Evolutionary conservation across 2,797 vertebrate species (phyloP), one percentile per base, ranked within the genome.

Genomic region (Rhynchonycteris naso): DNA sequence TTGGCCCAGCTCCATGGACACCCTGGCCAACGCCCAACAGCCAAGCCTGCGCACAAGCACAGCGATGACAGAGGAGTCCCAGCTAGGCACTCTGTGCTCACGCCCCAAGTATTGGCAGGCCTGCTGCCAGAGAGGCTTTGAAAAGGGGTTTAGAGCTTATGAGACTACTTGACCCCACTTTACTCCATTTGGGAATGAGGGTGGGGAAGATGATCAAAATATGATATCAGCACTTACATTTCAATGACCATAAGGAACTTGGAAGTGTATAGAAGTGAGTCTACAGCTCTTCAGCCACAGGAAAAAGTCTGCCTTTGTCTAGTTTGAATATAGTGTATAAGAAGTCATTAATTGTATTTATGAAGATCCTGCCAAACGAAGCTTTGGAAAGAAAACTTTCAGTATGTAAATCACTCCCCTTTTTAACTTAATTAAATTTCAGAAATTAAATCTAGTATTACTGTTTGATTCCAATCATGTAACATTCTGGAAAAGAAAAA

Each of bases 151-250:
- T 92, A 96, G 88, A 91, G 89, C 90, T 95, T 61, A 79, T 83
- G 50, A 68, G 82, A 92, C 94, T 88, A 97, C 96, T 93, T 95
- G 96, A 96, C 96, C 96, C 95, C 78, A 94, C 95, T 97, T 96
- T 94, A 89, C 87, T 94, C 35, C 72, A 33, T 78, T 18, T 93
- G 81, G 93, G 84, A 80, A 75, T 10, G 12, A 28, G 76, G 28
- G 68, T 82, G 24, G 87, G 80, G 35, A 92, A 88, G 63, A 72
- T 33, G 83, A 94, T 54, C 61, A 95, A 90, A 93, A 72, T 43
- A 50, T 28, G 38, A 16, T 61, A 86, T 43, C 52, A 91, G 71
- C 79, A 95, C 80, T 74, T 80, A 69, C 18, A 66, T 28, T 72
- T 84, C 63, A 93, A 78, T 30, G 71, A 58, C 68, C n/a, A 28